Conservation (phyloP, 2,113 vertebrate genomes). For the Lampris incognitus region DNA sequence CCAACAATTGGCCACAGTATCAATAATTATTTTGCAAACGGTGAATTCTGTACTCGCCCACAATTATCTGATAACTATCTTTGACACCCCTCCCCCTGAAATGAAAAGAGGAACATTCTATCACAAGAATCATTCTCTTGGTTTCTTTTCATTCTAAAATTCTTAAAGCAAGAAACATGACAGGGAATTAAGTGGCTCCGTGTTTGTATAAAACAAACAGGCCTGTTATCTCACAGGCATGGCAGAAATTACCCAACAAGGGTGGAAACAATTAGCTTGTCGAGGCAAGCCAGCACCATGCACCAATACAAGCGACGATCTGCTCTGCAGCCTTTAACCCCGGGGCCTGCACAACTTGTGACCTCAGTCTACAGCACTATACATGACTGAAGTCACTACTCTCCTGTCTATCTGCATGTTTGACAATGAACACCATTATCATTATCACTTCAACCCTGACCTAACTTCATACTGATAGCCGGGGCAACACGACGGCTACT, state of each 20-base stretch:
- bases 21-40: too few species aligned
- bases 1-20: constrained; percentile 1
- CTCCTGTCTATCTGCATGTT: constrained; percentile 44
- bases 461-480: constrained; percentile 1
- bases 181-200: constrained; percentile 45
- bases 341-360: constrained; percentile 13
- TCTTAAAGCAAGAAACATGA: constrained; percentile 45
- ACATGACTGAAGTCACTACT: constrained; percentile 57
- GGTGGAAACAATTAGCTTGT: constrained; percentile 67
- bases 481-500: too few species aligned
- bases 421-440: constrained; percentile 60
- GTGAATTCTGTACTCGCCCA: neutral
- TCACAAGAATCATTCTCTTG: constrained; percentile 10
- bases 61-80: neutral
- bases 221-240: constrained; percentile 43
- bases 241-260: constrained; percentile 42
- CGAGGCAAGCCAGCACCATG: constrained; percentile 51
- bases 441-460: constrained; percentile 8
- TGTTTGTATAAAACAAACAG: constrained; percentile 59
- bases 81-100: neutral
- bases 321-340: neutral
- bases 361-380: constrained; percentile 23
- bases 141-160: neutral
- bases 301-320: constrained; percentile 46
- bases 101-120: constrained; percentile 31